Conservation (phyloP, 2,797 vertebrate genomes). For the Macropus fuliginosus region DNA sequence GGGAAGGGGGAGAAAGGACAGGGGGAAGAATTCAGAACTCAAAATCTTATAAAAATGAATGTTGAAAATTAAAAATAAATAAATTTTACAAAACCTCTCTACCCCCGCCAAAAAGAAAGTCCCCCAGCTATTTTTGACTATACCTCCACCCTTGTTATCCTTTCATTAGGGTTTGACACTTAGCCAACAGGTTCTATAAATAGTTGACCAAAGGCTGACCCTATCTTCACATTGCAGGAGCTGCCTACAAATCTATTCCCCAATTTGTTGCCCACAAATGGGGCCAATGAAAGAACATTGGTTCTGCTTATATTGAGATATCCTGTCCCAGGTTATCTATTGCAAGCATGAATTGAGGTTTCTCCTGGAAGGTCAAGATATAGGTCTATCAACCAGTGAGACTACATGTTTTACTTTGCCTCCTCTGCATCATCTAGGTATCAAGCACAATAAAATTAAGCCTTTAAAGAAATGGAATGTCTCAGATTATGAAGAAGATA, state of each 20-base stretch:
- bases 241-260: background rate
- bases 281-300: background rate
- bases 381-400: background rate
- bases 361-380: background rate
- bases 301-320: background rate
- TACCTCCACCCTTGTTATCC: background rate
- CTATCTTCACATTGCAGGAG: background rate
- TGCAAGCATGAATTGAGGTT: background rate
- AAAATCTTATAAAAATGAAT: too few species aligned
- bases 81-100: too few species aligned
- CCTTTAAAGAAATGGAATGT: background rate
- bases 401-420: background rate
- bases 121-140: background rate
- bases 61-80: too few species aligned
- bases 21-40: too few species aligned
- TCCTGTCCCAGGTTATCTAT: background rate
- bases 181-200: background rate
- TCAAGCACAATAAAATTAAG: background rate
- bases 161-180: background rate
- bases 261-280: background rate
- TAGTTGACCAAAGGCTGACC: background rate
- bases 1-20: too few species aligned
- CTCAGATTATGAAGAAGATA: background rate
- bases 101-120: background rate
- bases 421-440: background rate